Evolutionary conservation across 2,797 vertebrate species (phyloP).

Genomic region (Lateolabrax maculatus): DNA sequence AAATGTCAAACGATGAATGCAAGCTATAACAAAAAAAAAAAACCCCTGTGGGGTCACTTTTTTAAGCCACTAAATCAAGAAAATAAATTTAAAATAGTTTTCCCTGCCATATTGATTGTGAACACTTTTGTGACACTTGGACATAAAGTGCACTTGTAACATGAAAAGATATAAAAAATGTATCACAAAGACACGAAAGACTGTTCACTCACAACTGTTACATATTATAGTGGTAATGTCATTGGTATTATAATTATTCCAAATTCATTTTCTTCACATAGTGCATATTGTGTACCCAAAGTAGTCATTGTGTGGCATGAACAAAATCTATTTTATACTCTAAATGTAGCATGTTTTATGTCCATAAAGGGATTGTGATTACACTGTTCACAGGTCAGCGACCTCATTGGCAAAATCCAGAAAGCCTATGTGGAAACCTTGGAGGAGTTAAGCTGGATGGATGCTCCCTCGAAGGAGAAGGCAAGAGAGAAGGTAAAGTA

Average conservation of each 20-base stretch:
- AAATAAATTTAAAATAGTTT: background rate
- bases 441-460: slow-evolving; percentile 97
- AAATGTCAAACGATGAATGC: slow-evolving; percentile 11
- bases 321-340: background rate
- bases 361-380: slow-evolving; percentile 14
- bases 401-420: slow-evolving; percentile 93
- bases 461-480: slow-evolving; percentile 91
- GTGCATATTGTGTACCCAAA: background rate
- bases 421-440: slow-evolving; percentile 93
- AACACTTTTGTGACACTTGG: background rate
- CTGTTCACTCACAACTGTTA: background rate
- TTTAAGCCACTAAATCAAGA: slow-evolving; percentile 6
- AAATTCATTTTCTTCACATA: background rate
- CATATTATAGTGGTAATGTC: background rate
- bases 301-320: background rate
- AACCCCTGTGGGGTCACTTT: no score
- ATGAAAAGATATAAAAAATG: no score
- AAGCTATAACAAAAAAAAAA: no score
- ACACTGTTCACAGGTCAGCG: slow-evolving; percentile 86
- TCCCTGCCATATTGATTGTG: background rate
- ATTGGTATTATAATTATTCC: background rate
- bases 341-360: background rate
- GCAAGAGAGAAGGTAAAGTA: slow-evolving; percentile 92
- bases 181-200: background rate
- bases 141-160: background rate